Conservation (phyloP, 92 coral and sea anemone species). For the Epizoanthus illoricatus region DNA sequence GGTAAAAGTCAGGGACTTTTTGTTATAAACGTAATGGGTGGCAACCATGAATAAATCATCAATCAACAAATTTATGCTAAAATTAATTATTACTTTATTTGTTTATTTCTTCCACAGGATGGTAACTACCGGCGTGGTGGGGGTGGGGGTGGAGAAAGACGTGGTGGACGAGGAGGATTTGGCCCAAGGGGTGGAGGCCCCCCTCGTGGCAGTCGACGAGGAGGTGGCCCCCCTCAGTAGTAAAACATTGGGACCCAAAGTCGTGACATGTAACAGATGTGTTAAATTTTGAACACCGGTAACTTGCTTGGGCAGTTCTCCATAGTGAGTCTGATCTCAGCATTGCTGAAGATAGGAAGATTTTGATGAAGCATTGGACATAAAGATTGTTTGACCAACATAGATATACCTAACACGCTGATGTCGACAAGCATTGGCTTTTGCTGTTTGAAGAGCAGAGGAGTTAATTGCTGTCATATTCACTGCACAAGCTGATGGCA, state of each 20-base stretch:
- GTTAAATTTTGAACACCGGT: conserved; percentile 34
- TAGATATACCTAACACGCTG: conserved; percentile 21
- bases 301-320: conserved; percentile 32
- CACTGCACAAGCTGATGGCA: background rate
- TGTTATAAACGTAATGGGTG: no score
- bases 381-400: conserved; percentile 46
- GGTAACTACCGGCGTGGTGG: conserved; percentile 75
- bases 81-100: background rate
- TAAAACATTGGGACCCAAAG: conserved; percentile 4
- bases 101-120: conserved; percentile 14
- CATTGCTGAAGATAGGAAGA: conserved; percentile 80
- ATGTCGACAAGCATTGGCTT: background rate
- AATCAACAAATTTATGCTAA: no score
- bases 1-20: no score
- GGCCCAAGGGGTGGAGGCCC: conserved; percentile 81
- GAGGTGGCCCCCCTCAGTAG: conserved; percentile 78
- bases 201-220: conserved; percentile 67
- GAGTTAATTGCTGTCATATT: background rate
- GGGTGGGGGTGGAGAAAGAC: conserved; percentile 72
- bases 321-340: conserved; percentile 42
- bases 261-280: conserved; percentile 16
- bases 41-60: background rate
- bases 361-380: conserved; percentile 99
- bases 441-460: background rate
- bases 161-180: conserved; percentile 82